Evolutionary conservation across 2,113 vertebrate species (phyloP), one percentile per base, ranked within the genome.

Genomic region (Taurulus bubalis): DNA sequence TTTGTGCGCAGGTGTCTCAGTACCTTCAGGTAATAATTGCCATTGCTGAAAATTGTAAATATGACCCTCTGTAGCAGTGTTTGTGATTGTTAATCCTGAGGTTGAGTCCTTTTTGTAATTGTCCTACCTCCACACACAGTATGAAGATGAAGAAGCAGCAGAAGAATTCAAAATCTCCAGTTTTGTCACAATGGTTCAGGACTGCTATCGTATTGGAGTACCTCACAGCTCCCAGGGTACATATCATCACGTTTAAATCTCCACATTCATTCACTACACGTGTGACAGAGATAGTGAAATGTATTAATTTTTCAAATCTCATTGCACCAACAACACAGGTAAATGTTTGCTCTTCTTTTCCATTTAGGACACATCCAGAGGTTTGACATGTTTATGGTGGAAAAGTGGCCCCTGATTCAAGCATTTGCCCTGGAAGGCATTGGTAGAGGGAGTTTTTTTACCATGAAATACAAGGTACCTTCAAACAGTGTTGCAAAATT

Each of bases 141-240:
- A 99, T 85, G 96, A 99, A 95, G 97, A 99, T 73, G 97, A 99
- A 75, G 98, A 99, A 91, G 96, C 95, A 34, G 97, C 98, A 22
- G 98, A 99, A 86, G 98, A 99, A 86, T 99, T 98, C 85, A 99
- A 99, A 86, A 99, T 99, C 87, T 95, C 97, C 87, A 99, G 98
- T 92, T 99, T 99, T 75, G 98, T 99, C 63, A 94, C 96, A 70
- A 99, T 99, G 98, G 98, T 99, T 80, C 95, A 96, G 90, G 97
- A 97, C 49, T 99, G 98, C 91, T 95, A 91, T 79, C 95, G 94
- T 68, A 97, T 99, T 0, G 97, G 98, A 26, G 97, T 99, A 72
- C 97, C 98, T 10, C 97, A 97, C 89, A 98, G 97, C 91, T 96
- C 96, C 55, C 96, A 96, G 91, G 97, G 98, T 99, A 85, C 12